Conservation (phyloP, 2,797 vertebrate species). For the Thaleichthys pacificus region DNA sequence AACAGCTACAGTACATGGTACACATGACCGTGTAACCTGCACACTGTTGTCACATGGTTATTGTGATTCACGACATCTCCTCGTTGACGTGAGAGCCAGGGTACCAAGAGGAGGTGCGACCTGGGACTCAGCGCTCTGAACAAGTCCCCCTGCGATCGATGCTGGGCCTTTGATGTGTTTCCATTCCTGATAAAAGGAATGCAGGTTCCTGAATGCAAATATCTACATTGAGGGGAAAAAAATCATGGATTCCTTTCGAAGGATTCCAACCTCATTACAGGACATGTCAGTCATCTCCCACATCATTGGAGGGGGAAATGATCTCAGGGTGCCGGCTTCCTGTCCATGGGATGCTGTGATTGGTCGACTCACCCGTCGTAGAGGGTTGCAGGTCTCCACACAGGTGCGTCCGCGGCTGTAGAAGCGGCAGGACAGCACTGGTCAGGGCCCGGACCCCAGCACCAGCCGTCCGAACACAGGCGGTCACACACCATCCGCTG, state of each 20-base stretch:
- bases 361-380: constrained; percentile 83
- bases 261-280: no score
- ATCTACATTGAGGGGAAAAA: constrained; percentile 32
- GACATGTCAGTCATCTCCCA: constrained; percentile 24
- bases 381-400: constrained; percentile 86
- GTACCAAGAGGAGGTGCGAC: constrained; percentile 9
- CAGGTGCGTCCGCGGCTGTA: constrained; percentile 89
- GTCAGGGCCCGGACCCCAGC: constrained; percentile 92
- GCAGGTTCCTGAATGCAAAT: constrained; percentile 47
- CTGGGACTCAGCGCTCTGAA: constrained; percentile 29
- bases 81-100: constrained; percentile 44
- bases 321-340: constrained; percentile 4
- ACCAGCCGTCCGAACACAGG: constrained; percentile 89
- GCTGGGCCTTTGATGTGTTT: constrained; percentile 48
- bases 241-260: constrained; percentile 3
- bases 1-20: constrained; percentile 53
- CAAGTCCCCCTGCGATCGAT: neutral
- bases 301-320: constrained; percentile 28
- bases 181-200: constrained; percentile 13
- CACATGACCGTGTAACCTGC: constrained; percentile 39
- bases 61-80: constrained; percentile 39
- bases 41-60: constrained; percentile 38
- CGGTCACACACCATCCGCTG: constrained; percentile 87
- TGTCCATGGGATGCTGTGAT: neutral
- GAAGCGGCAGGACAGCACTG: constrained; percentile 91